These are phyloP conservation scores for Hyla sarda DNA, from an alignment of 2,113 vertebrate species.

Conservation along the genomic window DNA sequence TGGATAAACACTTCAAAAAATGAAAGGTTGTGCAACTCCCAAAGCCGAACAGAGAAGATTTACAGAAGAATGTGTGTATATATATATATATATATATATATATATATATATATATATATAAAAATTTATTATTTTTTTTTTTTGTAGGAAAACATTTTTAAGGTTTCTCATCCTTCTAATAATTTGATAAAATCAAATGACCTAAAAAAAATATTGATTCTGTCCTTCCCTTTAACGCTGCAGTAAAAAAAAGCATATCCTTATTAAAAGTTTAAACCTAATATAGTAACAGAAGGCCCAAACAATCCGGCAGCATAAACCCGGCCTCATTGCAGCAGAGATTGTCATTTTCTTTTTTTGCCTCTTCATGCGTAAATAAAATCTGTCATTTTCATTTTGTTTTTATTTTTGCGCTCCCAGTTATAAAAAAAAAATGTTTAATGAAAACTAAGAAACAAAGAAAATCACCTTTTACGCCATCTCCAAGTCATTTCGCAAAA, in stretches of 20 bases:
- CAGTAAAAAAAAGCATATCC: neutral
- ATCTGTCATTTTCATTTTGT: constrained; percentile 49
- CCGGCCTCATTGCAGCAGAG: neutral
- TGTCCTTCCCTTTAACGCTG: neutral
- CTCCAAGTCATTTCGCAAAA: constrained; percentile 43
- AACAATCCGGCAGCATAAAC: neutral
- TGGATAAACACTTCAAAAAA: no score
- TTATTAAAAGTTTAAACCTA: constrained; percentile 22
- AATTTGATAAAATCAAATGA: neutral
- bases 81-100: no score
- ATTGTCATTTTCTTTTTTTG: constrained; percentile 25
- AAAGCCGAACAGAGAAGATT: neutral
- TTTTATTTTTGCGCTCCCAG: constrained; percentile 41
- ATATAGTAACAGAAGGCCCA: constrained; percentile 8
- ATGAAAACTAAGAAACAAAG: constrained; percentile 48
- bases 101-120: no score
- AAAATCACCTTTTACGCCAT: constrained; percentile 50
- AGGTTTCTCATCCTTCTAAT: neutral
- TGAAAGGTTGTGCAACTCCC: no score
- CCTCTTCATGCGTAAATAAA: constrained; percentile 38
- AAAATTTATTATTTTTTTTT: no score
- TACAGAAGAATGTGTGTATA: neutral
- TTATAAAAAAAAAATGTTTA: constrained; percentile 43
- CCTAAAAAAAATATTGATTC: neutral
- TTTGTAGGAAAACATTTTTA: neutral